Evolutionary conservation across 1,140 invertebrate species (phyloP).

Genomic region (Caerostris extrusa): DNA sequence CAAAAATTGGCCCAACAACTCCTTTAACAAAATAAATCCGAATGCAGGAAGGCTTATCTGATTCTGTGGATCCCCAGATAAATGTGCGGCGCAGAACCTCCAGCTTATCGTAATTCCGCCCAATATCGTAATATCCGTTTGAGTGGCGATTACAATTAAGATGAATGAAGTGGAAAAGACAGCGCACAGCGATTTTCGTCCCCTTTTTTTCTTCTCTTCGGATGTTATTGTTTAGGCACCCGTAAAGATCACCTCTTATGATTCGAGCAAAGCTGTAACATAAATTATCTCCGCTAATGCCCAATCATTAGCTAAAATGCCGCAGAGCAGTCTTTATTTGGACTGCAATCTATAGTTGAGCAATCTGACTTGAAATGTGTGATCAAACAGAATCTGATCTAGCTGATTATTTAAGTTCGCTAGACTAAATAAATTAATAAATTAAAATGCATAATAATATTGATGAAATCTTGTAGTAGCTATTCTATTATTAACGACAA

Average conservation of each 20-base stretch:
- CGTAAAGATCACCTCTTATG: background rate
- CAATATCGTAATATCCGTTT: constrained; percentile 31
- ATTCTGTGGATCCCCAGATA: background rate
- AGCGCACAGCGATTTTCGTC: background rate
- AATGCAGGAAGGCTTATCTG: background rate
- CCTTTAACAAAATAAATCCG: background rate
- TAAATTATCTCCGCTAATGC: constrained; percentile 15
- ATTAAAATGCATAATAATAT: no score
- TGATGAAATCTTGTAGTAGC: no score
- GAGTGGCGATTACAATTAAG: constrained; percentile 18
- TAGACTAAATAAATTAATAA: no score
- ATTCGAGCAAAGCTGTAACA: background rate
- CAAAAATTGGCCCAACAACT: background rate
- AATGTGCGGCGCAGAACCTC: background rate
- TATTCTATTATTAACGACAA: no score
- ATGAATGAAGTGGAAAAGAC: constrained; percentile 30
- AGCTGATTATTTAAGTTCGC: no score
- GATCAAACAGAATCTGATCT: no score
- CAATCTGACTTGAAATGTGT: no score
- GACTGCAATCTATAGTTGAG: background rate
- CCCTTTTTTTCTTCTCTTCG: background rate
- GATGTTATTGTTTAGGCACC: background rate
- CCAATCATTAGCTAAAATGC: background rate
- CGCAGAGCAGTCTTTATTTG: background rate
- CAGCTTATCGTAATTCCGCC: constrained; percentile 22